Percentiles rank a stretch among this genome's conserved stretches.
These are phyloP conservation scores for Erebia palarica DNA, from an alignment of 2,888 invertebrate genomes.

Conservation along the genomic window DNA sequence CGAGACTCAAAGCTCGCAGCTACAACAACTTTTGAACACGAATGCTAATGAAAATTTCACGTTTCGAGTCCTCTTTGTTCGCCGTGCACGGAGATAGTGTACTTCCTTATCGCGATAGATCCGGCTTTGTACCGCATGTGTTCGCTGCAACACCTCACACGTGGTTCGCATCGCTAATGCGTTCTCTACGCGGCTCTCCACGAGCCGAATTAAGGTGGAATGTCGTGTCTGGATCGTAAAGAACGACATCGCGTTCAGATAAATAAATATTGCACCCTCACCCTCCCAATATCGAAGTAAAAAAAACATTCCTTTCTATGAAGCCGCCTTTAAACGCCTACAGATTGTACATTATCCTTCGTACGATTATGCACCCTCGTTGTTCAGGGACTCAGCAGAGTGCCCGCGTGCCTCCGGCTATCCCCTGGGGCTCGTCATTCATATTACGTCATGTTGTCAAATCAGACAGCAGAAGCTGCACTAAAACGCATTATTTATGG, in stretches of 20 bases:
- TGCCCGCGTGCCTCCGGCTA: constrained; percentile 67
- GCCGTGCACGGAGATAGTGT: constrained; percentile 63
- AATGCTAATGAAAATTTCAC: constrained; percentile 80
- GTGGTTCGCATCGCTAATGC: constrained; percentile 74
- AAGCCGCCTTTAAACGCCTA: constrained; percentile 83
- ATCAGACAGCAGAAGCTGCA: constrained; percentile 56
- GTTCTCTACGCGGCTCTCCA: constrained; percentile 49
- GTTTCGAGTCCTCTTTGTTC: constrained; percentile 74
- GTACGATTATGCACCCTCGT: constrained; percentile 82
- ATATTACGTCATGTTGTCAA: constrained; percentile 78
- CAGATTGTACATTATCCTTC: constrained; percentile 83
- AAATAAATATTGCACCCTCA: constrained; percentile 83
- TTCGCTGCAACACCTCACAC: constrained; percentile 59
- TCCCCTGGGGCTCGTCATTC: constrained; percentile 76
- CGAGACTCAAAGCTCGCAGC: constrained; percentile 75
- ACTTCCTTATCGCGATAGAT: constrained; percentile 71
- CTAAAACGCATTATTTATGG: constrained; percentile 47
- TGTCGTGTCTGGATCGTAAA: constrained; percentile 70
- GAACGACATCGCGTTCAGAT: constrained; percentile 73
- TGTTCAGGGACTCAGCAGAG: constrained; percentile 79
- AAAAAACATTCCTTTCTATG: constrained; percentile 81
- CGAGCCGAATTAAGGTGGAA: constrained; percentile 65
- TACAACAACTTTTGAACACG: constrained; percentile 73
- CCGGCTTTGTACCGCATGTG: constrained; percentile 68
- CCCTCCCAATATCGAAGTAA: constrained; percentile 78